Base-by-base conservation (phyloP, 2,797 vertebrate genomes). In the Typhlichthys subterraneus region DNA sequence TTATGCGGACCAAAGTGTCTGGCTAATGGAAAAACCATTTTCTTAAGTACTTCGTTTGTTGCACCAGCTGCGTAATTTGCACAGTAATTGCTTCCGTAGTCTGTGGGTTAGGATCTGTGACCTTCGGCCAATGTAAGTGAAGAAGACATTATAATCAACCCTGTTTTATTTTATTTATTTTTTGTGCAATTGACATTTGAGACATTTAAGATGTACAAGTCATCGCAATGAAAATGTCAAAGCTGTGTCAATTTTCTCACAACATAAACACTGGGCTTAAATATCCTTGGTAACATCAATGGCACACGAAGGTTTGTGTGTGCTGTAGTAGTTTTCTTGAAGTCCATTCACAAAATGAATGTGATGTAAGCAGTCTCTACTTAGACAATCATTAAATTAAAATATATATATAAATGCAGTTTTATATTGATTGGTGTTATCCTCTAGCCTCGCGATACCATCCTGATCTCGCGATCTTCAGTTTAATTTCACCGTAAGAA, bases 1-100 rank as follows among this genome's bases (percentile, higher is more conserved):
- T 85, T 75, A 84, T 66, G 64, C 77, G 85, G 77, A 87, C 77
- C 81, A 83, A 86, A 88, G 85, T 87, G 88, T 87, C 79, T 75
- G 70, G 77, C 83, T 90, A 91, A 87, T 90, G 87, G 88, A 86
- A 84, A 85, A 87, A 84, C 65, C 76, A 73, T 90, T 89, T 81
- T 87, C 86, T 86, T 88, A 88, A 92, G 89, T 89, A 87, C 64
- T 76, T 72, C 61, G 85, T 87, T 85, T 86, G 86, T 87, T 89
- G 81, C 84, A 77, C 83, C 88, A 89, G 88, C 81, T 89, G 85
- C 69, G 76, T 90, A 84, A 89, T 83, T 77, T 77, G 73, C 63
- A 66, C 66, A 70, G 74, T 88, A 88, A 91, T 92, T 89, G 88
- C 88, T 87, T 90, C 82, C 63, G 57, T 75, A 80, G 77, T 71